Conservation (phyloP, 2,888 invertebrate species). For the Scrobipalpa atriplicella region DNA sequence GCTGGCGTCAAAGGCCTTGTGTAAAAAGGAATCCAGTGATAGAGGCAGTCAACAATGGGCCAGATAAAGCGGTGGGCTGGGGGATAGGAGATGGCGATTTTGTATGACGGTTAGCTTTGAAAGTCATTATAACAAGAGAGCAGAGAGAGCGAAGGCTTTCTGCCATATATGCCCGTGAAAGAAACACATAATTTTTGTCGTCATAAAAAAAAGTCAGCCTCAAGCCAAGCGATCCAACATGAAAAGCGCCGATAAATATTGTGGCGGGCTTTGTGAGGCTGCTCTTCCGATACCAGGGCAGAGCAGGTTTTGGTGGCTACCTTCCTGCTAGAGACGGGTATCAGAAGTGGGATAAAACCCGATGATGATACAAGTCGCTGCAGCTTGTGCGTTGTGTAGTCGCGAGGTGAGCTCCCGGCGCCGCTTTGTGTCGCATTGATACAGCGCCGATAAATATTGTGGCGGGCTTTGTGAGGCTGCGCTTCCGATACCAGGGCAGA, state of each 20-base stretch:
- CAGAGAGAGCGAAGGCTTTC: too few relatives aligned
- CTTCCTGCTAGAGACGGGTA: not conserved
- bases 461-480: constrained; percentile 66
- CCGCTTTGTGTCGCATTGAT: constrained; percentile 76
- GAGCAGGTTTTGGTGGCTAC: too few relatives aligned
- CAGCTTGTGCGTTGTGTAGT: constrained; percentile 35
- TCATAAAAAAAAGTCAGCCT: too few relatives aligned
- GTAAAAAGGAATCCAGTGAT: constrained; percentile 81
- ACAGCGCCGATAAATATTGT: constrained; percentile 81
- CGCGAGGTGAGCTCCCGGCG: constrained; percentile 76
- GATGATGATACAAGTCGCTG: constrained; percentile 39
- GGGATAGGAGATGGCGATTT: constrained; percentile 37
- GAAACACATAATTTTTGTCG: too few relatives aligned
- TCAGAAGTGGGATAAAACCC: not conserved
- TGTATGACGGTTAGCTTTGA: not conserved
- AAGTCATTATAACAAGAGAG: too few relatives aligned
- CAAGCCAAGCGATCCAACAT: too few relatives aligned
- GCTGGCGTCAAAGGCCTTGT: constrained; percentile 76
- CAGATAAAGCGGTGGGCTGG: constrained; percentile 55
- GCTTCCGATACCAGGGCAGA: constrained; percentile 27
- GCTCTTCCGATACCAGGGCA: constrained; percentile 27
- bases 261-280: constrained; percentile 71
- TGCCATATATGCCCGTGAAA: too few relatives aligned
- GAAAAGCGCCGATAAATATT: constrained; percentile 81
- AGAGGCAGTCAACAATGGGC: constrained; percentile 81